Evolutionary conservation across 2,888 invertebrate species (phyloP).

Genomic region (Andrena flavipes): DNA sequence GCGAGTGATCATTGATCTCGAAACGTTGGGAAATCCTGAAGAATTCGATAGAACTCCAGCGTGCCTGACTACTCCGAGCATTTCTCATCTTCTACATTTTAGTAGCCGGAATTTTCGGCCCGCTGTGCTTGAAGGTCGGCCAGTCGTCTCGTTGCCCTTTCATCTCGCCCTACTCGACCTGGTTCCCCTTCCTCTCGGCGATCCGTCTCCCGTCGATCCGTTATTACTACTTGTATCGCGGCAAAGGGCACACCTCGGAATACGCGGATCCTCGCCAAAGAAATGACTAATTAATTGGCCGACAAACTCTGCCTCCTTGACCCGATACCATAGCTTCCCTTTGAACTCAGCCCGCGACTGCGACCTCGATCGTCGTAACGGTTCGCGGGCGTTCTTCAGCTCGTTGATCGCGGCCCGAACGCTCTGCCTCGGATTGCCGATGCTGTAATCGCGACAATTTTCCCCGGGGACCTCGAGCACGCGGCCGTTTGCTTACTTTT

Average conservation of each 20-base stretch:
- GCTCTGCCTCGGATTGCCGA: neutral
- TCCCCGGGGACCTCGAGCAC: too few species aligned
- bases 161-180: constrained; percentile 43
- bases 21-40: neutral
- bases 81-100: neutral
- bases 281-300: constrained; percentile 64
- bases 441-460: too few species aligned
- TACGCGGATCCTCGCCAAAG: constrained; percentile 41
- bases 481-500: neutral
- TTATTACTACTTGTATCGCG: constrained; percentile 59
- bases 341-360: constrained; percentile 29
- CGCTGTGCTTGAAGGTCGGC: neutral
- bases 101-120: neutral
- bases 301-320: constrained; percentile 42
- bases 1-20: neutral
- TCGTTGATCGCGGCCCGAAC: constrained; percentile 1
- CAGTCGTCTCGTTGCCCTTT: neutral
- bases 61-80: neutral
- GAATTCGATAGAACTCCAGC: neutral
- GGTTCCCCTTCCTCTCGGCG: constrained; percentile 22
- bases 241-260: constrained; percentile 46
- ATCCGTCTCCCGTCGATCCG: neutral
- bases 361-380: constrained; percentile 24
- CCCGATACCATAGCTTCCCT: constrained; percentile 37
- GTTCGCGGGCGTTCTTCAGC: neutral